Percentiles rank a stretch among this genome's conserved stretches.
These are phyloP conservation scores for Scaptomyza caliginosa DNA, from an alignment of 2,888 invertebrate species.

Conservation along the genomic window DNA sequence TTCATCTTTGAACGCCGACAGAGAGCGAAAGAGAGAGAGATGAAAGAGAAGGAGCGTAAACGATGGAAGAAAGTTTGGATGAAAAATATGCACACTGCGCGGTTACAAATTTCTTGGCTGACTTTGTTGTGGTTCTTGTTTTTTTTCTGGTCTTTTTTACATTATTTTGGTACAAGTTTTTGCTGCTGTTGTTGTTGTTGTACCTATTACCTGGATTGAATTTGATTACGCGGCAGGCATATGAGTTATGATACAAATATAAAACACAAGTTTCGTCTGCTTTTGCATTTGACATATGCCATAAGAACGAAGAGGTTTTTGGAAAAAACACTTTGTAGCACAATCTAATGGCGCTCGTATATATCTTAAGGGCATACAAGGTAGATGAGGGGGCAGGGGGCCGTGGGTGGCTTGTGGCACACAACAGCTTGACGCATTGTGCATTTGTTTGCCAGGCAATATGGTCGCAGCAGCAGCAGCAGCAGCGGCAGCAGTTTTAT, in stretches of 20 bases:
- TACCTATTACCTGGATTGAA: conserved; percentile 49
- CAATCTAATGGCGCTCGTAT: conserved; percentile 67
- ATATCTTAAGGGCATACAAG: conserved; percentile 37
- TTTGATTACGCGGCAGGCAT: conserved; percentile 50
- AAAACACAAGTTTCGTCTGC: conserved; percentile 7
- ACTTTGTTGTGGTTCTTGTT: conserved; percentile 72
- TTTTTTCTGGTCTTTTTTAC: no score
- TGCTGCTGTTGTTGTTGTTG: background rate
- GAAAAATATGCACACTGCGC: conserved; percentile 41
- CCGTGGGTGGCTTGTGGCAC: conserved; percentile 12
- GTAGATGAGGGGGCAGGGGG: background rate
- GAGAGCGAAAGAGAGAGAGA: background rate
- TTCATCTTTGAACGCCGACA: background rate
- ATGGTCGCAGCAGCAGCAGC: conserved; percentile 47
- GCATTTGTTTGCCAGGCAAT: conserved; percentile 74
- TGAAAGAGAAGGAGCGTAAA: background rate
- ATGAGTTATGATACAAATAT: conserved; percentile 46
- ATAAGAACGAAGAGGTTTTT: conserved; percentile 31
- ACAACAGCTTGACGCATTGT: conserved; percentile 45
- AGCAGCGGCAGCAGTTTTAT: conserved; percentile 64
- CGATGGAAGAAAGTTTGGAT: background rate
- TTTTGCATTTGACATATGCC: conserved; percentile 45
- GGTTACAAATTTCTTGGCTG: conserved; percentile 52
- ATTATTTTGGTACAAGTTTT: conserved; percentile 23
- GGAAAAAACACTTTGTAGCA: conserved; percentile 13